A percentile compares a stretch with the other conserved stretches of the same genome.
phyloP scores from a whole-genome alignment of 2,888 invertebrate species.

The Melangyna quadrimaculata region DNA sequence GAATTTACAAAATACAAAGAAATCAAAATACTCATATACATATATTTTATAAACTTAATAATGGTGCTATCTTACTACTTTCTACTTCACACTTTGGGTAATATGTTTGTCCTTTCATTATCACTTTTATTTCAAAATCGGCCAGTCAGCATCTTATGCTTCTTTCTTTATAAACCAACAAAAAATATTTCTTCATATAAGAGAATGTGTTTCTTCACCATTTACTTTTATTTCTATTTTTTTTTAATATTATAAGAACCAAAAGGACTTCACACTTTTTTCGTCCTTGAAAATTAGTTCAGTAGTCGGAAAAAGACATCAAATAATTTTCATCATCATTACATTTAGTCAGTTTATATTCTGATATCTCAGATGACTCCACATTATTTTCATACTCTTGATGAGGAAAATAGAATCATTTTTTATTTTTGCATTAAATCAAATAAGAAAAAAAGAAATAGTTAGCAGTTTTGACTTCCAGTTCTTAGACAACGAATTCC shows the following conservation, averaged over 20 bases:
- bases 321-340: too few relatives aligned
- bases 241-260: neutral
- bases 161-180: conserved; percentile 18
- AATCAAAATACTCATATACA: conserved; percentile 29
- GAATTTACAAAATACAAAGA: conserved; percentile 37
- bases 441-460: too few relatives aligned
- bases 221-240: neutral
- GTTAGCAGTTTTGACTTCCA: too few relatives aligned
- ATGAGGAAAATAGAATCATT: too few relatives aligned
- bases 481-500: too few relatives aligned
- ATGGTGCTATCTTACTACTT: conserved; percentile 60
- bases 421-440: too few relatives aligned
- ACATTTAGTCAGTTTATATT: too few relatives aligned
- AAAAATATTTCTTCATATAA: neutral
- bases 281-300: too few relatives aligned
- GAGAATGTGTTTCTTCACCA: neutral
- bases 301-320: too few relatives aligned
- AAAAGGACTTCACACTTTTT: neutral
- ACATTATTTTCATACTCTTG: too few relatives aligned
- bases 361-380: too few relatives aligned
- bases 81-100: conserved; percentile 69
- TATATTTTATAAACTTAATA: conserved; percentile 33
- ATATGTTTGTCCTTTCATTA: conserved; percentile 61
- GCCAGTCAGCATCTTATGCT: conserved; percentile 73
- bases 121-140: conserved; percentile 55